These are phyloP conservation scores for Garrulus glandarius DNA, from an alignment of 2,797 vertebrate species.

Conservation along the genomic window DNA sequence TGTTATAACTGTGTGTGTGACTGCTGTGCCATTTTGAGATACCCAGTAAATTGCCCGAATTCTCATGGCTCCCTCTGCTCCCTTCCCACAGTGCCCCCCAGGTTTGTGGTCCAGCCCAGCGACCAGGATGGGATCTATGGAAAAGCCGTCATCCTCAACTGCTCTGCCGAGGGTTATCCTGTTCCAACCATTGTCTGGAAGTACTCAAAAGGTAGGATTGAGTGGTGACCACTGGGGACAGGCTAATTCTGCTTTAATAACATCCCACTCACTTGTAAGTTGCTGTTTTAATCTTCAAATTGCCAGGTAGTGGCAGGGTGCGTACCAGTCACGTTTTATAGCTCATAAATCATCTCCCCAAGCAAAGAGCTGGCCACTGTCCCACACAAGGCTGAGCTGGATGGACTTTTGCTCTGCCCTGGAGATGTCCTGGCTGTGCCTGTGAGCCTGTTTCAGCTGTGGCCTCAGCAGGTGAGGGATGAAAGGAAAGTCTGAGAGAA, in stretches of 20 bases:
- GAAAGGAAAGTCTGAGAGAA: not conserved
- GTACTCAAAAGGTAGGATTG: conserved; percentile 92
- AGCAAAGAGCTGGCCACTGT: not conserved
- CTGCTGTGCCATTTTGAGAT: not conserved
- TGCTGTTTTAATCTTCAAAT: not conserved
- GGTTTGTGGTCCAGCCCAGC: conserved; percentile 96
- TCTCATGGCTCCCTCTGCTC: not conserved
- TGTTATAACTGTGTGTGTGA: not conserved
- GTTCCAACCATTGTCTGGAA: conserved; percentile 98
- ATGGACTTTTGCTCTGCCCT: not conserved
- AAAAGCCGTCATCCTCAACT: conserved; percentile 96
- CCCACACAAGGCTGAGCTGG: not conserved
- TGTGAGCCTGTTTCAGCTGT: not conserved
- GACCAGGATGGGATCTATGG: conserved; percentile 98
- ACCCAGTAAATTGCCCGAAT: not conserved
- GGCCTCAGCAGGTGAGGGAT: not conserved
- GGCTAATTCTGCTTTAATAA: not conserved
- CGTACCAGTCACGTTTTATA: not conserved
- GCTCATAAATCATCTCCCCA: not conserved
- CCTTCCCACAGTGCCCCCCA: conserved; percentile 86
- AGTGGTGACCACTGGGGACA: not conserved
- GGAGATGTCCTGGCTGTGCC: not conserved
- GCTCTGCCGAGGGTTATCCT: conserved; percentile 96
- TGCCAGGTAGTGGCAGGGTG: not conserved
- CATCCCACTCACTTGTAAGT: not conserved